Conservation (phyloP, 2,797 vertebrate species). For the Gallinago solitaria region DNA sequence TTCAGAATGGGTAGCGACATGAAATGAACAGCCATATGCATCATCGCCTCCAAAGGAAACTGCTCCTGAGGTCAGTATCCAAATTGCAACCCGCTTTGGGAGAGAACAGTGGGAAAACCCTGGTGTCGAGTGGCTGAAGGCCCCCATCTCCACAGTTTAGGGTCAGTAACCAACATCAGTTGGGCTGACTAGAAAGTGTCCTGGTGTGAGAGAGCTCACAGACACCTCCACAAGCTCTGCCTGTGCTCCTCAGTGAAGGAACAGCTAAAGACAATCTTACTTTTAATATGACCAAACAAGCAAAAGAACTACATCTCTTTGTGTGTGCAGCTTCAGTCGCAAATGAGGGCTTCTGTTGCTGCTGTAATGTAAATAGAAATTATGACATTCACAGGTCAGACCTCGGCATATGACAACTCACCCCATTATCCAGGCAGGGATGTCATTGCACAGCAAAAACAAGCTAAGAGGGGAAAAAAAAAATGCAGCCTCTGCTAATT, state of each 20-base stretch:
- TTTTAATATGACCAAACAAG: not conserved
- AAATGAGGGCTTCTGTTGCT: not conserved
- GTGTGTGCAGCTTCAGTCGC: not conserved
- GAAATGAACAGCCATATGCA: not conserved
- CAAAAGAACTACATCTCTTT: not conserved
- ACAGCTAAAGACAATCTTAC: not conserved
- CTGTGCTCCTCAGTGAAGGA: not conserved
- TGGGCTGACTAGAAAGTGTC: not conserved
- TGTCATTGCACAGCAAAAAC: not conserved
- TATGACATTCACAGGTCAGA: not conserved
- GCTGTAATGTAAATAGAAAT: not conserved
- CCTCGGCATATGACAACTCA: not conserved
- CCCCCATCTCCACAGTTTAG: accelerated
- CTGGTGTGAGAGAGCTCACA: not conserved
- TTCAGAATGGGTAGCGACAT: not conserved
- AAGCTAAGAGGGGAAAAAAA: not conserved
- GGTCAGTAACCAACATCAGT: not conserved
- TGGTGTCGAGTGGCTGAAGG: not conserved
- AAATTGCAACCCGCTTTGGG: accelerated
- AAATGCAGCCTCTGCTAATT: not conserved
- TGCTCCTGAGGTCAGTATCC: not conserved
- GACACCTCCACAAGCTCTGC: not conserved
- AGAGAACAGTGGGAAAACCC: not conserved
- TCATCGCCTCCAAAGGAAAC: not conserved
- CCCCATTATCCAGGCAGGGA: not conserved